These are phyloP conservation scores for Stenichneumon culpator DNA, from an alignment of 2,888 invertebrate genomes.

Conservation along the genomic window DNA sequence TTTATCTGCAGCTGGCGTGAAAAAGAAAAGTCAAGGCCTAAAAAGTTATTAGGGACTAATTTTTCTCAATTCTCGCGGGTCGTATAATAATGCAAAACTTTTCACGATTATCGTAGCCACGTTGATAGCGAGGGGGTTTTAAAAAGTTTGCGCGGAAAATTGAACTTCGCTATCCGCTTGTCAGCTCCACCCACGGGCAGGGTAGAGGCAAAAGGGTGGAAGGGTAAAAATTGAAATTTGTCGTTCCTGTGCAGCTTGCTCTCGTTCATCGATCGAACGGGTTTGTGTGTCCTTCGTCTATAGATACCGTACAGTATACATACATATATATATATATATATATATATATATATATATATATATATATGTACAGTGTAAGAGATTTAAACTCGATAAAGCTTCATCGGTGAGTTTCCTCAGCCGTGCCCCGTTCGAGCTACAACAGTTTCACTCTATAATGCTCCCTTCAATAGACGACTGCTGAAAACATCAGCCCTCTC, in stretches of 20 bases:
- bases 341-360: not conserved
- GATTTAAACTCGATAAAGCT: constrained; percentile 12
- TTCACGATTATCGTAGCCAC: not conserved
- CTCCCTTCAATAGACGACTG: not conserved
- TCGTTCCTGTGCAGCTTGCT: not conserved
- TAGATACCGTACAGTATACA: not conserved
- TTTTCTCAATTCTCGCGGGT: too few species aligned
- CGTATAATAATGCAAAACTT: not conserved
- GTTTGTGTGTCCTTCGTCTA: not conserved
- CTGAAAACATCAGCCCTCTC: not conserved
- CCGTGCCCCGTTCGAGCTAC: not conserved
- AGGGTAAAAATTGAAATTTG: constrained; percentile 29
- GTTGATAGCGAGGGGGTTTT: not conserved
- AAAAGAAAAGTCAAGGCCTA: too few species aligned
- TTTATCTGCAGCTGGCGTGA: too few species aligned
- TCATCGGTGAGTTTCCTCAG: not conserved
- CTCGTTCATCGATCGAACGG: constrained; percentile 18
- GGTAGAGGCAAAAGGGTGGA: not conserved
- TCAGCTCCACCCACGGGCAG: not conserved
- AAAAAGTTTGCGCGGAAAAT: constrained; percentile 32
- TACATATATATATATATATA: not conserved
- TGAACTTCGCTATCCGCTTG: constrained; percentile 26
- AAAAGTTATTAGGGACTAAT: too few species aligned
- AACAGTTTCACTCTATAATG: not conserved
- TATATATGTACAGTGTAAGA: not conserved